phyloP scores from a whole-genome alignment of 2,113 vertebrate genomes.

The Alexandromys fortis region DNA sequence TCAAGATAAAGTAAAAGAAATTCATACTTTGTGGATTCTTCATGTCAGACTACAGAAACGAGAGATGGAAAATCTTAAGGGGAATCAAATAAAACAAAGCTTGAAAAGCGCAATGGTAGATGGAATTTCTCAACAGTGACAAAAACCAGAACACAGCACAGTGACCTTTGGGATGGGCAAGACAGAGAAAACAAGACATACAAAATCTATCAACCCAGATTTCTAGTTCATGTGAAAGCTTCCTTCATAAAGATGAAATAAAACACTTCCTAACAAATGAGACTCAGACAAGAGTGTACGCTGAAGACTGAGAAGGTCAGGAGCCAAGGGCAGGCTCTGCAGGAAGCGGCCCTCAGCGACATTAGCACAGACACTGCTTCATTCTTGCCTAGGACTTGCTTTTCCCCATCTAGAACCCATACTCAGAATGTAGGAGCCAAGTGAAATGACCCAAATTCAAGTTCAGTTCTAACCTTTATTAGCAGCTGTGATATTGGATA shows the following conservation, averaged over 20 bases:
- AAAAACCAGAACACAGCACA: background rate
- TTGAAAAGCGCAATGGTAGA: background rate
- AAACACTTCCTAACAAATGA: background rate
- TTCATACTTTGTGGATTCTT: background rate
- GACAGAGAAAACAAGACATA: background rate
- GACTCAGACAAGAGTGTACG: background rate
- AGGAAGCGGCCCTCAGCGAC: background rate
- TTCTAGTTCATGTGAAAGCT: background rate
- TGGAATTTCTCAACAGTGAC: background rate
- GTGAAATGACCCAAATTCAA: background rate
- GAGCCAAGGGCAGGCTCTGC: background rate
- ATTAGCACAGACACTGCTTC: background rate
- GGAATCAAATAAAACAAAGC: background rate
- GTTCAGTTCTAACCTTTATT: background rate
- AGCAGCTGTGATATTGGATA: background rate
- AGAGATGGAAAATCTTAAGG: conserved; percentile 43
- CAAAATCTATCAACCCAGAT: background rate
- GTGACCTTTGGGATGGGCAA: background rate
- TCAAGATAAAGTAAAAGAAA: conserved; percentile 57
- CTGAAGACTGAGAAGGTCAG: background rate
- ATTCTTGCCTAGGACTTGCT: background rate
- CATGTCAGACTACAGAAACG: conserved; percentile 23
- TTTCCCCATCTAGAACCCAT: background rate
- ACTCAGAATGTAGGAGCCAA: conserved; percentile 4
- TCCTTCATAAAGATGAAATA: conserved; percentile 28